These are phyloP conservation scores for Cisticola juncidis DNA, from an alignment of 2,113 vertebrate species.

Conservation along the genomic window DNA sequence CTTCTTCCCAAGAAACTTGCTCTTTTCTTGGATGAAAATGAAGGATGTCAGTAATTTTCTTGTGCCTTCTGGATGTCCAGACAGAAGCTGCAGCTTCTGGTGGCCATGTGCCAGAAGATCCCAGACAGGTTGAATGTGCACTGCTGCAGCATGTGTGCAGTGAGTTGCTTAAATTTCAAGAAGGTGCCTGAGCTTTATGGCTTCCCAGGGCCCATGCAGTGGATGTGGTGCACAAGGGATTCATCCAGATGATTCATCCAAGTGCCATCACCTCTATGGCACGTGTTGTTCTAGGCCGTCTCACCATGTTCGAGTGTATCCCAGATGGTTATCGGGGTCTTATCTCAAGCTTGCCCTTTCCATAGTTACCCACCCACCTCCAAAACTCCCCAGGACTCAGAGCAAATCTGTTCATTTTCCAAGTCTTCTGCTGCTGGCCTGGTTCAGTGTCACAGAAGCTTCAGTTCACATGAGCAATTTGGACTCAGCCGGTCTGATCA, in stretches of 20 bases:
- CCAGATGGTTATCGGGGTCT: rapidly evolving
- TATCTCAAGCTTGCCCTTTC: not conserved
- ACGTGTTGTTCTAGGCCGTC: rapidly evolving
- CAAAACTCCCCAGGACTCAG: not conserved
- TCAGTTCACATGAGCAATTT: not conserved
- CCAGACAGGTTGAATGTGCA: not conserved
- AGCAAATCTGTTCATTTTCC: not conserved
- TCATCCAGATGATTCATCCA: not conserved
- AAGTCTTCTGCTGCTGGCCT: not conserved
- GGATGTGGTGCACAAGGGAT: not conserved
- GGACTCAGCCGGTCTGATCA: not conserved
- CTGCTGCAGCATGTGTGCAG: not conserved
- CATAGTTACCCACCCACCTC: rapidly evolving
- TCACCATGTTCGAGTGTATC: rapidly evolving
- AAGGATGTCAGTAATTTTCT: not conserved
- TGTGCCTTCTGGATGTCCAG: constrained; percentile 38
- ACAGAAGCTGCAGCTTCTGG: not conserved
- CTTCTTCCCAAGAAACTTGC: not conserved
- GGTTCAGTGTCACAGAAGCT: not conserved
- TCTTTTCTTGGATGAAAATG: not conserved
- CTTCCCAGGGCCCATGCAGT: not conserved
- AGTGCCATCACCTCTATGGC: not conserved
- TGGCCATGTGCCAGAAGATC: rapidly evolving
- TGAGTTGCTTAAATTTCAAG: not conserved
- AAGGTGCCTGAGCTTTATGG: not conserved